Base-by-base conservation (phyloP, 2,888 invertebrate species). In the Cybosia mesomella region DNA sequence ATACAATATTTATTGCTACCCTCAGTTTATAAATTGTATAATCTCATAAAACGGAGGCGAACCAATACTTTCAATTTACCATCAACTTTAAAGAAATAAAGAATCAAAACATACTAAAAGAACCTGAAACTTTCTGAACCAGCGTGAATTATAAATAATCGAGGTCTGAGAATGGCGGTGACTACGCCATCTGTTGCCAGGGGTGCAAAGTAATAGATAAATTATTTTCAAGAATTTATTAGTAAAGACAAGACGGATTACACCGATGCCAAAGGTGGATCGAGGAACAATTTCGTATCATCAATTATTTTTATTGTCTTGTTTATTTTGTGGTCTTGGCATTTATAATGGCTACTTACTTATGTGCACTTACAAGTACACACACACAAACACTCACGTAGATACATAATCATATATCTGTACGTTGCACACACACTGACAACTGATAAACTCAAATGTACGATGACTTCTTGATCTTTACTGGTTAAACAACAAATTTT, bases 131-230 rank as follows among this genome's bases (percentile, higher is more conserved):
- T 49, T 49, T 49, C 8, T 9, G 18, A 36, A 24, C 15, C 55
- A 36, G 11, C 24, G 21, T 76, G 32, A 75, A 74, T 72, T 70
- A 73, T 76, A 58, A 68, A 70, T 77, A 1, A 67, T 28, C 34
- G 13, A 36, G 24, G 54, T 36, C 63, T 71, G 67, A 67, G 68
- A 77, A 71, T 62, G 15, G 43, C 18, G 36, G 5, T 34, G 28
- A n/a, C 53, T 68, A 13, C 49, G 74, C 67, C 79, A 77, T 76
- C 77, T 78, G 68, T 73, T 1, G 54, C 32, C 28, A 22, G n/a
- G 22, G 2, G 24, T 39, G n/a, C 24, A 53, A 10, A 74, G 54
- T 49, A 4, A 34, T 43, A 55, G 28, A 28, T 36, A 22, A 21
- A 10, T 36, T 43, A 39, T 36, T 36, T 11, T 11, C n/a, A n/a